Base-by-base conservation (phyloP, 2,113 vertebrate species). In the Apistogramma diplotaenia region DNA sequence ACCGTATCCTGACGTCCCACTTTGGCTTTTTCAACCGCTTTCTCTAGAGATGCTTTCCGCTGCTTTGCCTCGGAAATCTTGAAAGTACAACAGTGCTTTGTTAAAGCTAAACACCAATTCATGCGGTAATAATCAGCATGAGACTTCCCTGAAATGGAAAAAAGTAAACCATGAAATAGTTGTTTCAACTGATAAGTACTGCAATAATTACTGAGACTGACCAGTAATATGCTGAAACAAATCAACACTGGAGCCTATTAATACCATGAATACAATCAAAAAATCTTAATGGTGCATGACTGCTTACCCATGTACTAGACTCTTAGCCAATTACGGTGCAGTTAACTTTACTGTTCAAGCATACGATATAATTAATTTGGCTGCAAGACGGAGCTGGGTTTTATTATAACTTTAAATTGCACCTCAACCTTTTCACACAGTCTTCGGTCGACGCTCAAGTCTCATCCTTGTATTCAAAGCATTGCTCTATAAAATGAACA, bases 1-100 rank as follows among this genome's bases (percentile, higher is more conserved):
- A 99, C 98, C 6, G 96, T 98, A 79, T 98, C 95, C 84, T 97
- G 90, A 31, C 98, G 97, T 90, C 98, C 98, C 70, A 95, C 86
- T 96, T 95, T 98, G 3, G 96, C 96, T 86, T 96, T 97, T 73
- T 96, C 94, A 3, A 97, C 93, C 13, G 70, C 94, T 82, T 96
- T 95, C 73, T 97, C 93, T 19, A 97, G 88, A 33, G 85, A 74
- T 3, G 58, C 86, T 79, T 96, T 96, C 29, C 96, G 96, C 86
- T 96, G 94, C 86, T 87, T 97, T 74, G 94, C 94, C 57, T 99
- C 97, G 25, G 94, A 94, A 62, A 95, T 86, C 97, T 99, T 80
- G 9, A 79, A 72, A 85, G 77, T 1, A 53, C 25, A 78, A 15
- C 10, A 29, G 23, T 10, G 37, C 43, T 56, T 2, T 4, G 15